Percentiles rank a stretch among this genome's conserved stretches.
These are phyloP conservation scores for Fulica atra DNA, from an alignment of 2,113 vertebrate species.

Conservation along the genomic window DNA sequence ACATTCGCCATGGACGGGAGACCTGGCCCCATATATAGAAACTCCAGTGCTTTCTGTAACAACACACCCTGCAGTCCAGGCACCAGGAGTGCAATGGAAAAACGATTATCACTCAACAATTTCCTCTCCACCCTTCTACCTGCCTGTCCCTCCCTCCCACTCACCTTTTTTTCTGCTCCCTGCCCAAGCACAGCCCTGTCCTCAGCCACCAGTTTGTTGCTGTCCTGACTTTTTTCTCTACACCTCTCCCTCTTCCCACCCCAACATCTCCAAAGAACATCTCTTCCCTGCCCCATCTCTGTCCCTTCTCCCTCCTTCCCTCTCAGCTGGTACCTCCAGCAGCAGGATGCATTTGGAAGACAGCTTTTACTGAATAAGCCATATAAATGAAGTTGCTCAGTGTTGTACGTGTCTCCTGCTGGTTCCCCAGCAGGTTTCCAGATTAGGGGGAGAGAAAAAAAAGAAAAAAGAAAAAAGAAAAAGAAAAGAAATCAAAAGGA, in stretches of 20 bases:
- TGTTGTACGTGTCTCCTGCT: neutral
- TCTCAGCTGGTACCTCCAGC: neutral
- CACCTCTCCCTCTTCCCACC: neutral
- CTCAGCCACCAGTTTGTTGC: neutral
- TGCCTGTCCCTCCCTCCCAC: neutral
- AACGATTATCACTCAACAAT: neutral
- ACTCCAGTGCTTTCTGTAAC: neutral
- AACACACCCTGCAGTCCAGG: neutral
- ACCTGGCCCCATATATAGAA: neutral
- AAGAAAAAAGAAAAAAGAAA: too few relatives aligned
- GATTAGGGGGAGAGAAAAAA: neutral
- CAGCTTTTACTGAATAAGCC: neutral
- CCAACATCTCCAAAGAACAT: neutral
- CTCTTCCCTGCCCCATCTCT: neutral
- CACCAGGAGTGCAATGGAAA: neutral
- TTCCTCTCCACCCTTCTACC: neutral
- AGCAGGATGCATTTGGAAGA: neutral
- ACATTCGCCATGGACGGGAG: rapidly evolving
- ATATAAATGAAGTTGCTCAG: neutral
- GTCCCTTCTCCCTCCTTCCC: neutral
- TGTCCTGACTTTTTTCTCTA: neutral
- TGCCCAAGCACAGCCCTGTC: neutral
- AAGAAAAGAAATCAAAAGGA: conserved; percentile 20
- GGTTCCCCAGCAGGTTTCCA: conserved; percentile 52
- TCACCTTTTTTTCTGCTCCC: neutral